These are phyloP conservation scores for Solenopsis invicta DNA, from an alignment of 1,140 invertebrate species.

Conservation along the genomic window DNA sequence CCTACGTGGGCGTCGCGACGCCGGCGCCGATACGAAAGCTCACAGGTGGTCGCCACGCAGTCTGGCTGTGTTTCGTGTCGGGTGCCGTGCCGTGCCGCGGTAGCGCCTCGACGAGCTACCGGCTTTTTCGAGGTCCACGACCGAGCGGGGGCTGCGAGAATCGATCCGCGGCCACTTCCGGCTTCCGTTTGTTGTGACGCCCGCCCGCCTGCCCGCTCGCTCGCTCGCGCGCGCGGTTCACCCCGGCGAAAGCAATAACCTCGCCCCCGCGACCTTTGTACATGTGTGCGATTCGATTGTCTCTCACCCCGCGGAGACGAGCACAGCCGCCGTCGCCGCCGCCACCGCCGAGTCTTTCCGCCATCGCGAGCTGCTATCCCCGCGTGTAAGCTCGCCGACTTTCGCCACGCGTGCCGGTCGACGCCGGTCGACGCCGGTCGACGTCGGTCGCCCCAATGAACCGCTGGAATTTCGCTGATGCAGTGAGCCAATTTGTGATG, in stretches of 20 bases:
- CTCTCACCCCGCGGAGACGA: neutral
- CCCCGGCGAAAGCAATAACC: conserved; percentile 51
- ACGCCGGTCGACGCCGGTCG: too few species aligned
- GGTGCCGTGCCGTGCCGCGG: conserved; percentile 66
- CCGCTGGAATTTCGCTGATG: neutral
- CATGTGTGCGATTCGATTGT: conserved; percentile 16
- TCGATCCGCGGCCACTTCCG: conserved; percentile 77
- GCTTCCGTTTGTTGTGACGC: conserved; percentile 80
- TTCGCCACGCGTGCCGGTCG: neutral
- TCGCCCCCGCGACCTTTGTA: conserved; percentile 36
- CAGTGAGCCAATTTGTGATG: neutral
- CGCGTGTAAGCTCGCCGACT: conserved; percentile 30
- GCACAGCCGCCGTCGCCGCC: neutral
- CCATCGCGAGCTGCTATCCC: conserved; percentile 31
- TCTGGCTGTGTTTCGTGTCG: conserved; percentile 79
- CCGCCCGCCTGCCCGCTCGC: too few species aligned
- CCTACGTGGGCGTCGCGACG: conserved; percentile 77
- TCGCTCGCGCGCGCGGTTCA: conserved; percentile 35
- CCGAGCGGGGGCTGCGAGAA: conserved; percentile 64
- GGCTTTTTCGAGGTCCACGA: conserved; percentile 81
- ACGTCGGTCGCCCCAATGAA: neutral
- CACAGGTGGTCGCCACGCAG: conserved; percentile 84
- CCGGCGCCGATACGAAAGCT: conserved; percentile 79
- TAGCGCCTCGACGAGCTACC: conserved; percentile 68
- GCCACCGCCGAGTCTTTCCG: neutral